A percentile compares a stretch with the other conserved stretches of the same genome.
Conservation (phyloP, 2,888 invertebrate genomes). For the Acleris emargana region DNA sequence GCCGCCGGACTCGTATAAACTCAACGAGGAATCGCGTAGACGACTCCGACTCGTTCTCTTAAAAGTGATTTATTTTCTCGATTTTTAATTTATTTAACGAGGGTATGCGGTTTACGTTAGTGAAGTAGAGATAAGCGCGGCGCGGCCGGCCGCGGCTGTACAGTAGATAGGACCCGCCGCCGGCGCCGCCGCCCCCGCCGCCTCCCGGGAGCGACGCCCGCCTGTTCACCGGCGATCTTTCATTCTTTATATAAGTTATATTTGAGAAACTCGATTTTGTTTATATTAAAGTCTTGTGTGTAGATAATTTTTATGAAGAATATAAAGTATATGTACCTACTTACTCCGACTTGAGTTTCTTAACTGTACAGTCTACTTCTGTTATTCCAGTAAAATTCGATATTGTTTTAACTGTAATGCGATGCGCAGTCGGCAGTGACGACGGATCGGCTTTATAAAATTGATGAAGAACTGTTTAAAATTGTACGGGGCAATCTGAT, state of each 20-base stretch:
- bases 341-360: conserved; percentile 69
- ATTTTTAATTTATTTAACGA: conserved; percentile 56
- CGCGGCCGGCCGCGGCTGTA: conserved; percentile 44
- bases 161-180: conserved; percentile 42
- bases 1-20: conserved; percentile 6
- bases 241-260: conserved; percentile 68
- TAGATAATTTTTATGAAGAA: conserved; percentile 82
- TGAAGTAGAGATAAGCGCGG: conserved; percentile 28
- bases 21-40: conserved; percentile 28
- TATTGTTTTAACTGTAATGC: conserved; percentile 14
- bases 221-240: conserved; percentile 46
- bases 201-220: conserved; percentile 41
- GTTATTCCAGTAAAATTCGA: conserved; percentile 27
- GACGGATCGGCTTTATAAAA: conserved; percentile 18
- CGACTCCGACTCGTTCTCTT: conserved; percentile 31
- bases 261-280: conserved; percentile 75
- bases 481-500: conserved; percentile 35
- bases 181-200: conserved; percentile 39
- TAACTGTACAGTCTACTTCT: conserved; percentile 40
- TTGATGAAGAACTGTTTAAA: conserved; percentile 46
- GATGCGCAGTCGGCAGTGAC: conserved; percentile 36
- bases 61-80: conserved; percentile 42
- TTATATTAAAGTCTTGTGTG: conserved; percentile 80
- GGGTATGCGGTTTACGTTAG: conserved; percentile 35
- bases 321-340: conserved; percentile 80